Evolutionary conservation across 2,888 invertebrate species (phyloP), one percentile per base, ranked within the genome.

Genomic region (Athrips mouffetella): DNA sequence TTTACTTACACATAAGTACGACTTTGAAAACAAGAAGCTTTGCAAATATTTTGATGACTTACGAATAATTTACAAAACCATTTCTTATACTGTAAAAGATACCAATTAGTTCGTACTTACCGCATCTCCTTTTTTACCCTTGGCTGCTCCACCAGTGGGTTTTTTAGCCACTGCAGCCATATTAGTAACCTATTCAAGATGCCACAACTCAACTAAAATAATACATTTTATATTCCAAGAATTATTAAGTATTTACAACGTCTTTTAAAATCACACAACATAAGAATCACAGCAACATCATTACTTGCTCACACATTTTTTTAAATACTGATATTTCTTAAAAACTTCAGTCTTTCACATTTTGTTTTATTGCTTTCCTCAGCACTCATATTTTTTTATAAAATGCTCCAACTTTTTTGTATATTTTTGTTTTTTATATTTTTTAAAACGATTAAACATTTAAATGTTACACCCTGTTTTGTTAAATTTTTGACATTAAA

Each of bases 111-210:
- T 37, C n/a, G 52, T 65, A 86, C 87, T 88, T 86, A 88, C 87
- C 79, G 70, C 58, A 31, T 75, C 74, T 35, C 47, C 25, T 47
- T 51, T 59, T 18, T 56, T 62, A 47, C 60, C 59, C 53, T 51
- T 51, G 16, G 35, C 30, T 37, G 73, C 63, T 47, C 42, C 37
- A 37, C 73, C 63, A 48, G 65, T 53, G 54, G 80, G 68, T 65
- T 84, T 85, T 63, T 79, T 84, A 49, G 79, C 77, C 64, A 81
- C 79, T 52, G 86, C 74, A 57, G 87, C 84, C 87, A 87, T 87
- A 51, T 72, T 63, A 70, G 60, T 63, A 49, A 71, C 70, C 70
- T 71, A 64, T 65, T 60, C 60, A 67, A 73, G 75, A 78, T 82
- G 76, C 83, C 87, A 85, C 84, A 85, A 81, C 67, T 73, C 62